Evolutionary conservation across 2,797 vertebrate genomes (phyloP).

Genomic region (Scolopax rusticola): DNA sequence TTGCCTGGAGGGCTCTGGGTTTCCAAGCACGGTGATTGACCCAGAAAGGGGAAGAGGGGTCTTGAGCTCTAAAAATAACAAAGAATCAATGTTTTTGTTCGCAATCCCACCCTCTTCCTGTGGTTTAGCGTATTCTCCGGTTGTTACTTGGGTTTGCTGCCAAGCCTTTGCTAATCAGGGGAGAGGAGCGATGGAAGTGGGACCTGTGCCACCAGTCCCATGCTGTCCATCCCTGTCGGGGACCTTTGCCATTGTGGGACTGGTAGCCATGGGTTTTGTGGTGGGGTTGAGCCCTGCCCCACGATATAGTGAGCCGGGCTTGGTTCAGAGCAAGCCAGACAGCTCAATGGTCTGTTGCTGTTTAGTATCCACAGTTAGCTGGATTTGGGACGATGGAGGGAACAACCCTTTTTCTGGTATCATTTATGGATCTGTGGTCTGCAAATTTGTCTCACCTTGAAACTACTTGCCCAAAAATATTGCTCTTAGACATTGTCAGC

Average conservation of each 20-base stretch:
- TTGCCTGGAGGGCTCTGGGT: background rate
- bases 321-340: no score
- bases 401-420: background rate
- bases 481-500: background rate
- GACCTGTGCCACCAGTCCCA: background rate
- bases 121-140: background rate
- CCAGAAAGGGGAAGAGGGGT: background rate
- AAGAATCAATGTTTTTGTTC: background rate
- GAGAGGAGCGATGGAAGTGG: background rate
- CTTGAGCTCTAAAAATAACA: conserved; percentile 10
- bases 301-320: background rate
- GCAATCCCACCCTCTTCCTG: background rate
- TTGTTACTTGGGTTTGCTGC: background rate
- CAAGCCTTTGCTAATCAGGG: background rate
- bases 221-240: rapidly evolving
- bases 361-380: background rate
- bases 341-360: rapidly evolving
- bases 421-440: background rate
- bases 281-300: background rate
- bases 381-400: background rate
- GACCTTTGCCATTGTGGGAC: rapidly evolving
- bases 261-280: background rate
- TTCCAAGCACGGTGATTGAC: background rate
- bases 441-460: background rate
- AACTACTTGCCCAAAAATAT: background rate